Conservation (phyloP, 1,140 invertebrate genomes). For the Heterodera schachtii region DNA sequence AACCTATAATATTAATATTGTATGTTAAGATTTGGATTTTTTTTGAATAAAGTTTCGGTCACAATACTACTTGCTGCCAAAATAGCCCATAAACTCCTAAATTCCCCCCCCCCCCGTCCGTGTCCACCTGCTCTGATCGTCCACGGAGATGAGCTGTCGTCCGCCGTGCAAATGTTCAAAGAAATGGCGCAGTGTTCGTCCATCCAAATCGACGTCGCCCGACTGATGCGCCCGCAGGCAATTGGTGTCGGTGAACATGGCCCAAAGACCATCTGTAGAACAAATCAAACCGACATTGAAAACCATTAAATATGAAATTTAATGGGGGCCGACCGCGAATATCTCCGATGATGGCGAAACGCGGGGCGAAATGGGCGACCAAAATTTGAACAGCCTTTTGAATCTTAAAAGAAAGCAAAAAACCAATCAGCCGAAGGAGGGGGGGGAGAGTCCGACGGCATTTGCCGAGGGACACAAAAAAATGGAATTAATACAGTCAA, state of each 20-base stretch:
- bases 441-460: no score
- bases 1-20: no score
- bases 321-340: slow-evolving; percentile 17
- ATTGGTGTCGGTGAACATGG: slow-evolving; percentile 50
- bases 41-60: no score
- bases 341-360: slow-evolving; percentile 34
- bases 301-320: no score
- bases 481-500: no score
- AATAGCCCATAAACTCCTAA: no score
- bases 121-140: slow-evolving; percentile 24
- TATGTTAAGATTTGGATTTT: no score
- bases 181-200: slow-evolving; percentile 20
- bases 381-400: slow-evolving; percentile 40
- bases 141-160: slow-evolving; percentile 20
- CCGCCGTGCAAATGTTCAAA: slow-evolving; percentile 26
- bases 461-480: no score
- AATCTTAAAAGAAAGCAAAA: slow-evolving; percentile 28
- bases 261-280: slow-evolving; percentile 34
- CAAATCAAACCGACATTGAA: no score
- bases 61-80: no score
- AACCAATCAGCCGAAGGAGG: no score
- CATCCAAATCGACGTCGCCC: slow-evolving; percentile 7
- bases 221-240: slow-evolving; percentile 35
- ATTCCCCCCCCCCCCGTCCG: no score
- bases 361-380: slow-evolving; percentile 24